Evolutionary conservation across 2,888 invertebrate species (phyloP).

Genomic region (Microctonus brassicae): DNA sequence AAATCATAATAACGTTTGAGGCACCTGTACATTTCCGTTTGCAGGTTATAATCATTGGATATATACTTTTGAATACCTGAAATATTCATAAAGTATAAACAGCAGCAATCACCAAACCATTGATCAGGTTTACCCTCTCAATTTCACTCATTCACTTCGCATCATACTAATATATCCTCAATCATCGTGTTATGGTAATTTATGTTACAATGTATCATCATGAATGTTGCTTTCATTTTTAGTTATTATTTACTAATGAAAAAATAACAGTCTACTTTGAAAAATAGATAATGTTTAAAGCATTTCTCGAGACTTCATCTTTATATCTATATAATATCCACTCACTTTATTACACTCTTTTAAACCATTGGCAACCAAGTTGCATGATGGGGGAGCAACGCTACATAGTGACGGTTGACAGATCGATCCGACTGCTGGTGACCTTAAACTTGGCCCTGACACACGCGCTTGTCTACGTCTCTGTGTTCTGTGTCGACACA

Average conservation of each 20-base stretch:
- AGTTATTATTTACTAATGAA: neutral
- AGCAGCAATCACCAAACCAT: neutral
- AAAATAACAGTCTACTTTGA: neutral
- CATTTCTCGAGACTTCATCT: neutral
- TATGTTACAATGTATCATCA: too few species aligned
- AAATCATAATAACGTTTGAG: neutral
- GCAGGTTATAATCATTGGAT: neutral
- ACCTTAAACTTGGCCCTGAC: constrained; percentile 43
- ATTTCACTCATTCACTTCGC: neutral
- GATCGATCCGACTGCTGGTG: constrained; percentile 38
- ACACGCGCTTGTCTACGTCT: constrained; percentile 24
- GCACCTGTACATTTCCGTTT: neutral
- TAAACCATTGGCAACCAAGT: neutral
- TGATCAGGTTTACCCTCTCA: neutral
- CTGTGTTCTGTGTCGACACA: neutral
- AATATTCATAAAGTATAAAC: neutral
- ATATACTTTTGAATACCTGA: neutral
- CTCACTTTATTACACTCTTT: neutral
- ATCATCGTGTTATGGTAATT: neutral
- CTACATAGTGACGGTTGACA: constrained; percentile 36
- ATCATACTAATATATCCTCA: neutral
- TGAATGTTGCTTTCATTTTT: too few species aligned
- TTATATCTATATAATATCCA: neutral
- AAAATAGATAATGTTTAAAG: neutral
- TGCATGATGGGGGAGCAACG: constrained; percentile 26